These are phyloP conservation scores for Leptopilina boulardi DNA, from an alignment of 1,140 invertebrate species.

Conservation along the genomic window DNA sequence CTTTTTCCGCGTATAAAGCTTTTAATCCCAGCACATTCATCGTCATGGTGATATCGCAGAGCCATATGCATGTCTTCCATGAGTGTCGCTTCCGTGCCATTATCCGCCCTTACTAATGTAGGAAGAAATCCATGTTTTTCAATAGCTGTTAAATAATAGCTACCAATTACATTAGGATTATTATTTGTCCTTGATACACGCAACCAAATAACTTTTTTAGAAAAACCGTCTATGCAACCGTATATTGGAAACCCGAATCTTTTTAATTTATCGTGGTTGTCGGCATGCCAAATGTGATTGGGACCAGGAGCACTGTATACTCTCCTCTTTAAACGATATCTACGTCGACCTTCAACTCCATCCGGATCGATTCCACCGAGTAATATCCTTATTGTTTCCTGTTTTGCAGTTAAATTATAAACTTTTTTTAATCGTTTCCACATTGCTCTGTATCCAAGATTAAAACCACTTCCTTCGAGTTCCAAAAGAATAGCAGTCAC, in stretches of 20 bases:
- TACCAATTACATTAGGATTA: slow-evolving; percentile 42
- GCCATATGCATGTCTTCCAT: slow-evolving; percentile 30
- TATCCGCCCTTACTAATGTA: slow-evolving; percentile 50
- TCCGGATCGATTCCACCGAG: slow-evolving; percentile 40
- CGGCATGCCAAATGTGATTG: slow-evolving; percentile 60
- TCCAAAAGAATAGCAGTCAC: neutral
- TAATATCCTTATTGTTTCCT: slow-evolving; percentile 16
- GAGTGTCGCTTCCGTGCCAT: slow-evolving; percentile 46
- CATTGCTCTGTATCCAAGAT: slow-evolving; percentile 35
- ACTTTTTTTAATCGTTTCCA: slow-evolving; percentile 34
- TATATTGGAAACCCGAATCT: slow-evolving; percentile 58
- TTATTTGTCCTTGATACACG: slow-evolving; percentile 54
- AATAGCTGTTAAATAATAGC: slow-evolving; percentile 57
- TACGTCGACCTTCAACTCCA: slow-evolving; percentile 28
- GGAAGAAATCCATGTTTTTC: slow-evolving; percentile 42
- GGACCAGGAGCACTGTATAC: slow-evolving; percentile 53
- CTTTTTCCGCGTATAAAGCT: slow-evolving; percentile 42
- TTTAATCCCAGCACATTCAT: neutral
- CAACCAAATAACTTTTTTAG: slow-evolving; percentile 58
- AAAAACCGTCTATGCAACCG: slow-evolving; percentile 64
- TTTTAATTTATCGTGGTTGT: slow-evolving; percentile 64
- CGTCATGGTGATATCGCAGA: slow-evolving; percentile 20
- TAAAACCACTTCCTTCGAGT: slow-evolving; percentile 32
- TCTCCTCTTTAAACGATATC: slow-evolving; percentile 46
- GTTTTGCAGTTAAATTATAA: slow-evolving; percentile 21